A percentile compares a stretch with the other conserved stretches of the same genome.
Evolutionary conservation across 2,797 vertebrate species (phyloP).

Genomic region (Kryptolebias ocellatus): DNA sequence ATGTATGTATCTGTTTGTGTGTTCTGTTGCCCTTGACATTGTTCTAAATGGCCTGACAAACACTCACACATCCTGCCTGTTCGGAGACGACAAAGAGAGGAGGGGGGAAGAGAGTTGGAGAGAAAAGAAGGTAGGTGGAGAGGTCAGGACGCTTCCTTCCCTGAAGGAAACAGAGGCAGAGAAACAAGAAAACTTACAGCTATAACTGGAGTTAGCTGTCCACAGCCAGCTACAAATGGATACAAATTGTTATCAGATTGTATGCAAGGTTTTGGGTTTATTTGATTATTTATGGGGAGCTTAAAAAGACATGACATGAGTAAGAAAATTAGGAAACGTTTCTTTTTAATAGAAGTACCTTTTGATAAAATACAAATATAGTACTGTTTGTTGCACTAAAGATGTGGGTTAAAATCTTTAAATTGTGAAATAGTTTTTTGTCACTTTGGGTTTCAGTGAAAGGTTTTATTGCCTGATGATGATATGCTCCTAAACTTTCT

Average conservation of each 20-base stretch:
- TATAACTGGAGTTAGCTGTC: slow-evolving; percentile 2
- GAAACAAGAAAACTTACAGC: slow-evolving; percentile 48
- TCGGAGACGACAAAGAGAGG: slow-evolving; percentile 47
- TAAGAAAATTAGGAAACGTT: too few relatives aligned
- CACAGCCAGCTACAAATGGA: neutral
- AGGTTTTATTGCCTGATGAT: slow-evolving; percentile 11
- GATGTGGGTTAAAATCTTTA: neutral
- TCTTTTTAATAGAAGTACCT: too few relatives aligned
- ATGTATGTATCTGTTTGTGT: slow-evolving; percentile 24
- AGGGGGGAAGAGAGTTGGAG: slow-evolving; percentile 12
- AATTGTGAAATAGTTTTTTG: slow-evolving; percentile 15
- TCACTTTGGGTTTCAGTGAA: slow-evolving; percentile 30
- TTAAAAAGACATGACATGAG: too few relatives aligned
- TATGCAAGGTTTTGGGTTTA: neutral
- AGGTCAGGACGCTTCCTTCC: slow-evolving; percentile 51
- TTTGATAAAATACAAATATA: too few relatives aligned
- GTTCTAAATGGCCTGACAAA: slow-evolving; percentile 64
- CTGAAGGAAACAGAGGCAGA: slow-evolving; percentile 56
- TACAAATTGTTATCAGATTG: slow-evolving; percentile 8
- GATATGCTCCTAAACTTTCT: neutral
- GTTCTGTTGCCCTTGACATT: slow-evolving; percentile 69
- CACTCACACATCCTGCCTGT: slow-evolving; percentile 72
- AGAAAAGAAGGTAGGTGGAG: slow-evolving; percentile 39
- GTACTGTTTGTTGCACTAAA: too few relatives aligned
- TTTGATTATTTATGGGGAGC: too few relatives aligned